Base-by-base conservation (phyloP, 2,888 invertebrate species). In the Venusia cambrica region DNA sequence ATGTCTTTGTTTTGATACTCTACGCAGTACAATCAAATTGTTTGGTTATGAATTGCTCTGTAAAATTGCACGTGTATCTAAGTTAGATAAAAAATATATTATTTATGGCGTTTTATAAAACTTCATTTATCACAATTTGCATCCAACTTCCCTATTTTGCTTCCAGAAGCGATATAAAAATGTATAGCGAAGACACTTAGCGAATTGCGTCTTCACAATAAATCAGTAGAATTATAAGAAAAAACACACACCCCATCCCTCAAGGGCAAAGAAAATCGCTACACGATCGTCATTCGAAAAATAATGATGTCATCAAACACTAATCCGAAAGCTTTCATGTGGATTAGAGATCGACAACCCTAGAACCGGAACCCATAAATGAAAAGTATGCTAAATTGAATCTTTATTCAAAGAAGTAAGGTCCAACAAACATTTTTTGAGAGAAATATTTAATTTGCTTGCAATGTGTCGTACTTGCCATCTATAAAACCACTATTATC, bases 291-390 rank as follows among this genome's bases (percentile, higher is more conserved):
- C 78, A 78, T 85, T 78, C 70, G 73, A 66, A 73, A 79, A 84
- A 84, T 87, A 87, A 87, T 87, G 87, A 87, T 72, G 81, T 85
- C 87, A 87, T 85, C 85, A 87, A 85, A 87, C 81, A 80, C 85
- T 87, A 87, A 87, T 87, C 84, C 79, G 57, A 76, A 79, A 81
- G 87, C 87, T 87, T 87, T 87, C 85, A 81, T 84, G 83, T 81
- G 85, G 83, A 87, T 87, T 87, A 81, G 73, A 68, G 43, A 51
- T 40, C 36, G 45, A 67, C 63, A 64, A 58, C 29, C 35, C 51
- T 45, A 25, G 5, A 11, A 28, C 22, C 42, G 17, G 11, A 36
- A 17, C 2, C 29, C n/a, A 1, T 2, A 7, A 46, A 22, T 14
- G 11, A 0, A 15, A 14, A 28, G 8, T 2, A 5, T 14, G 30